Evolutionary conservation across 2,888 invertebrate species (phyloP).

Genomic region (Volucella inflata): DNA sequence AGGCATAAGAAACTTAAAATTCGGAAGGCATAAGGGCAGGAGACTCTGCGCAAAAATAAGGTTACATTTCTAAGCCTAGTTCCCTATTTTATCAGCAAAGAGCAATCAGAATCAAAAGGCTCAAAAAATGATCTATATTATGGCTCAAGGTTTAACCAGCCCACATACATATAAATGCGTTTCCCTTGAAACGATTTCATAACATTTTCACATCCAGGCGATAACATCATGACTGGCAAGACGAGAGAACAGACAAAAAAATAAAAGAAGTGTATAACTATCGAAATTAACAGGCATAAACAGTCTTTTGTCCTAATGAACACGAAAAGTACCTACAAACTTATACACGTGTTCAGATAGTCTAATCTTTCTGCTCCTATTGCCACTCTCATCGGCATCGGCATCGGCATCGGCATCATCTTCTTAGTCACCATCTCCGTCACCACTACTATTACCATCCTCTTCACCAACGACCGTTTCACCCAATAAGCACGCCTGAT

Average conservation of each 20-base stretch:
- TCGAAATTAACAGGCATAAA: constrained; percentile 32
- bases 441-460: background rate
- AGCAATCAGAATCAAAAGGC: too few species aligned
- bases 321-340: constrained; percentile 29
- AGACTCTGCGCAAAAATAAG: too few species aligned
- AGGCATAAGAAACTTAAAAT: too few species aligned
- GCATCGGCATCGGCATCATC: background rate
- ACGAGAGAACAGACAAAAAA: background rate
- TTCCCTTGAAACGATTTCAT: too few species aligned
- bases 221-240: background rate
- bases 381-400: background rate
- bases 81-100: too few species aligned
- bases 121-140: too few species aligned
- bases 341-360: constrained; percentile 33
- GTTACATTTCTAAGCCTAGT: too few species aligned
- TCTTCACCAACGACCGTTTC: background rate
- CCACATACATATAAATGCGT: too few species aligned
- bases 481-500: constrained; percentile 18
- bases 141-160: too few species aligned
- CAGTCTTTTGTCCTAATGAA: constrained; percentile 48
- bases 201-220: too few species aligned
- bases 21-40: too few species aligned
- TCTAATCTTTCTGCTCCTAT: background rate
- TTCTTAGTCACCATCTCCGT: background rate
- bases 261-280: background rate